phyloP scores from a whole-genome alignment of 2,888 invertebrate genomes.

The Boloria selene region DNA sequence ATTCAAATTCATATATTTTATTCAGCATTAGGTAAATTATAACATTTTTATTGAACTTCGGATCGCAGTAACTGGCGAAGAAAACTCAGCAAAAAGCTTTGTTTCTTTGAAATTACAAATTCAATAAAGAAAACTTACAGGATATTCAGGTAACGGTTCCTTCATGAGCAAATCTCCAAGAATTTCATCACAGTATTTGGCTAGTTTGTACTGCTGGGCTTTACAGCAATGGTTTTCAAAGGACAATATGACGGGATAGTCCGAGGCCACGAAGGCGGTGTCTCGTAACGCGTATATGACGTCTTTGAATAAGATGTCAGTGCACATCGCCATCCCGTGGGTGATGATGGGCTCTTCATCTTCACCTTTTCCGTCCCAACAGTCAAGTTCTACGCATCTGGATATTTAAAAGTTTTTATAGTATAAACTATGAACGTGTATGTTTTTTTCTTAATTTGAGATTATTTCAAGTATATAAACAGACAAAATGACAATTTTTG shows the following conservation, averaged over 20 bases:
- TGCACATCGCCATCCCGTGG: constrained; percentile 99
- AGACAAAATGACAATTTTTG: background rate
- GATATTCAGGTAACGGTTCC: constrained; percentile 92
- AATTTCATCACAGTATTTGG: constrained; percentile 99
- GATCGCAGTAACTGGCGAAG: too few relatives aligned
- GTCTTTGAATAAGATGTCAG: constrained; percentile 98
- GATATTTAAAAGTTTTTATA: constrained; percentile 18
- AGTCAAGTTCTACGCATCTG: constrained; percentile 98
- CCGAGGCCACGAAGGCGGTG: constrained; percentile 99
- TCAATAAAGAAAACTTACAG: constrained; percentile 81
- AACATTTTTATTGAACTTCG: too few relatives aligned
- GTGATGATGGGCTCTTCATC: constrained; percentile 99
- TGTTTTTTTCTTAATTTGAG: too few relatives aligned
- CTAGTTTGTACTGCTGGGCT: constrained; percentile 98
- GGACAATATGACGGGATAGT: constrained; percentile 97
- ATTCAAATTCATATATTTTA: too few relatives aligned
- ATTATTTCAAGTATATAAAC: background rate
- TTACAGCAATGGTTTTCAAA: constrained; percentile 99
- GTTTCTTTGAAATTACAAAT: too few relatives aligned
- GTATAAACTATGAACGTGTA: background rate
- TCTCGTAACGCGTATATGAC: constrained; percentile 98
- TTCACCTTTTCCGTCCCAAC: constrained; percentile 99
- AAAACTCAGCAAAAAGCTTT: too few relatives aligned
- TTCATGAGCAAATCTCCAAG: constrained; percentile 94
- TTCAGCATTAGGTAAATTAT: too few relatives aligned